These are phyloP conservation scores for Hedya salicella DNA, from an alignment of 2,888 invertebrate species.

Conservation along the genomic window DNA sequence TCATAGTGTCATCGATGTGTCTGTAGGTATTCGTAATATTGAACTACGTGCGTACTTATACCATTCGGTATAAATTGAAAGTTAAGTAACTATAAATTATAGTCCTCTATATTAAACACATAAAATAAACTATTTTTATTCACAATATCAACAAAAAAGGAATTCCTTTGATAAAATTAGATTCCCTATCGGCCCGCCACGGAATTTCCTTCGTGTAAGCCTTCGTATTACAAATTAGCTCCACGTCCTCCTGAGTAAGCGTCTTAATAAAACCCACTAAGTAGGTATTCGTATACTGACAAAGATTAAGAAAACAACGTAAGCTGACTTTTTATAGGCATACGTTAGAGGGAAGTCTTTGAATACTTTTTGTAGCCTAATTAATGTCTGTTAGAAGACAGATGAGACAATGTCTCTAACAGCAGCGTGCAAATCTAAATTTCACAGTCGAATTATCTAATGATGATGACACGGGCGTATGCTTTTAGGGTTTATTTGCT, in stretches of 20 bases:
- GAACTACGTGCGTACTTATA: not conserved
- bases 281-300: constrained; percentile 5
- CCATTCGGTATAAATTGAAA: no score
- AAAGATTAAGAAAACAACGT: constrained; percentile 15
- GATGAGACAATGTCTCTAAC: constrained; percentile 10
- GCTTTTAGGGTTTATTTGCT: constrained; percentile 30
- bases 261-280: constrained; percentile 15
- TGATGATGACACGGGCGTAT: constrained; percentile 33
- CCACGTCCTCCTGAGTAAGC: constrained; percentile 10
- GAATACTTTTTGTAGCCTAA: not conserved
- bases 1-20: not conserved
- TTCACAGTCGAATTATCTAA: constrained; percentile 31
- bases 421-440: constrained; percentile 22
- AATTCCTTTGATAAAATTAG: constrained; percentile 11
- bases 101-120: no score
- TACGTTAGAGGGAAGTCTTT: not conserved
- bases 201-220: constrained; percentile 17
- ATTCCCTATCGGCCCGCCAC: constrained; percentile 18
- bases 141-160: not conserved
- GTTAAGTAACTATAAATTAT: no score
- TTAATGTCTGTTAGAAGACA: constrained; percentile 24
- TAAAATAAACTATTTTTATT: not conserved
- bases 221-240: constrained; percentile 24
- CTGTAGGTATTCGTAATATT: not conserved
- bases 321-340: constrained; percentile 1